These are phyloP conservation scores for Erpetoichthys calabaricus DNA, from an alignment of 2,797 vertebrate genomes.

Conservation along the genomic window DNA sequence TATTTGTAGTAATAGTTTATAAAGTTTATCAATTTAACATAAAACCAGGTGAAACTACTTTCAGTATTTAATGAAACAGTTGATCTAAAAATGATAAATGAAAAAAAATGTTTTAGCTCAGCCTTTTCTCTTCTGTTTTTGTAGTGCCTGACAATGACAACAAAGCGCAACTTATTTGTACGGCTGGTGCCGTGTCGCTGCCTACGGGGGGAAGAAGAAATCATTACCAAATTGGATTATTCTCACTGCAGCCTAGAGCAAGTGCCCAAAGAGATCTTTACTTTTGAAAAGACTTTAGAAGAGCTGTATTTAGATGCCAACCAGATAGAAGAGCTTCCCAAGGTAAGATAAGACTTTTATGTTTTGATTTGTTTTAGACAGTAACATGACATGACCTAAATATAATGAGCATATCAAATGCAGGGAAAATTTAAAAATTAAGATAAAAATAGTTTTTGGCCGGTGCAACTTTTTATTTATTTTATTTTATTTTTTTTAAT, in stretches of 20 bases:
- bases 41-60: no score
- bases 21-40: no score
- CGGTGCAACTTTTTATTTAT: no score
- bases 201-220: constrained; percentile 90
- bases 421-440: no score
- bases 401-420: no score
- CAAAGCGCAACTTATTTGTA: constrained; percentile 88
- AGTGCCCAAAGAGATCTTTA: constrained; percentile 96
- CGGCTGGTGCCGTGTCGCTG: constrained; percentile 96
- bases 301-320: constrained; percentile 98
- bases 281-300: constrained; percentile 94
- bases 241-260: constrained; percentile 98
- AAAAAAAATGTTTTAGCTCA: no score
- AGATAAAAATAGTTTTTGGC: no score
- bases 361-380: constrained; percentile 12
- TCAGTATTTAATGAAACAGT: no score
- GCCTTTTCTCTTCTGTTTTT: constrained; percentile 16
- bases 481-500: no score
- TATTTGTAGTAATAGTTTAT: no score
- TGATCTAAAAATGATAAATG: no score
- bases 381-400: no score
- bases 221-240: constrained; percentile 89
- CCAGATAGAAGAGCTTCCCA: constrained; percentile 98
- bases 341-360: constrained; percentile 51
- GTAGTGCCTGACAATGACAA: constrained; percentile 90